Base-by-base conservation (phyloP, 2,113 vertebrate genomes). In the Charina bottae region DNA sequence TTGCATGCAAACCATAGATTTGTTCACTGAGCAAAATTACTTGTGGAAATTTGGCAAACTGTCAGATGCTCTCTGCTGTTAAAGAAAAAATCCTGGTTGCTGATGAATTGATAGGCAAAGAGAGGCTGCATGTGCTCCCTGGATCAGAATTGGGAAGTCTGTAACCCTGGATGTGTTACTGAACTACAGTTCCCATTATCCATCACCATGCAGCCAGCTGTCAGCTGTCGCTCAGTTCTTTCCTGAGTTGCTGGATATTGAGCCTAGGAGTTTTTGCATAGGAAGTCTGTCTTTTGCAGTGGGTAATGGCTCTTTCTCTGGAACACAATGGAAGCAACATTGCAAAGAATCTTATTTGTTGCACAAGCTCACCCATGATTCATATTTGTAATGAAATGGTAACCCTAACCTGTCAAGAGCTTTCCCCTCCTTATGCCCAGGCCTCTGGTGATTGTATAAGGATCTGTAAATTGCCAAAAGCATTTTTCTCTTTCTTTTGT, bases 41-140 rank as follows among this genome's bases (percentile, higher is more conserved):
- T 17, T 87, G 55, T 24, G n/a, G 17, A 58, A 12, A 60, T 88
- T 24, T 88, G 15, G n/a, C 33, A 24, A 11, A 33, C 8, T 60
- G 19, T 9, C 86, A 24, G 7, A n/a, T 13, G 26, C 28, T 10
- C 42, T 84, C 42, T 84, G 7, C 54, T 85, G 55, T n/a, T 85
- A n/a, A 54, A n/a, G 26, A 15, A 3, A 55, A 12, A 28, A 49
- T 49, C 53, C 13, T 85, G 13, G 12, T 55, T 85, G 49, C 85
- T 55, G 53, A 54, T 15, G 6, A 94, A 93, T 86, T 85, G 0
- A 54, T 33, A 78, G 68, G 68, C 11, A 49, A 49, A 84, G 86
- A 88, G 83, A 55, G 84, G 83, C 59, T 92, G 84, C 56, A 92
- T 21, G 19, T 94, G 46, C 28, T 54, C 56, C 89, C 49, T 49